Evolutionary conservation across 1,140 invertebrate species (phyloP), one percentile per base, ranked within the genome.

Genomic region (Paralvinella palmiformis): DNA sequence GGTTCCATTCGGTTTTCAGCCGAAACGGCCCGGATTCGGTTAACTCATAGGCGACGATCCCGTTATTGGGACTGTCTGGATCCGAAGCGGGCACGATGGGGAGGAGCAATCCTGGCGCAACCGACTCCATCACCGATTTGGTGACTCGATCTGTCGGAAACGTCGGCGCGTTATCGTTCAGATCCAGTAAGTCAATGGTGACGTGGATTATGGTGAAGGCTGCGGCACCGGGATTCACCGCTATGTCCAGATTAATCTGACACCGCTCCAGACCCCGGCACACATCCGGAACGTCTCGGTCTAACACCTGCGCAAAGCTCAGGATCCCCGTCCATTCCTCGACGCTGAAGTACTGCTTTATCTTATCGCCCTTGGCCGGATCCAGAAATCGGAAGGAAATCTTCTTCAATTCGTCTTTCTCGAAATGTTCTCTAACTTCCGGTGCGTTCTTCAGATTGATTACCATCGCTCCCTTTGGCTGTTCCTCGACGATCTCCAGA

Each of bases 101-200:
- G 29, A 64, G 59, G 10, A 20, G 56, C 7, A 31, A 35, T 33
- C 62, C 62, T 17, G 31, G 2, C 37, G 32, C 56, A 17, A 55
- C 32, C 13, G 35, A 27, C 36, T 64, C 62, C 3, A 55, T 60
- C 53, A 64, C 29, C 36, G 20, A 29, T 3, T 45, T 35, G 37
- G 32, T 22, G 24, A 64, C 27, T 1, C 24, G 48, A 22, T 32
- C 50, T 20, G 27, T 17, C 17, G n/a, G 50, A 36, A 63, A 63
- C 4, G 20, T 22, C 6, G 62, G 62, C 5, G 62, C 52, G 52
- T 59, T 56, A 52, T 63, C 62, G 27, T 63, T 63, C 24, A 59
- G 35, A 52, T 63, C 62, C 20, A 53, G 4, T 15, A 62, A n/a
- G 45, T 62, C 60, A 20, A 62, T 55, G 20, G 31, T 31, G 13